These are phyloP conservation scores for Lagodon rhomboides DNA, from an alignment of 2,797 vertebrate genomes.

Conservation along the genomic window DNA sequence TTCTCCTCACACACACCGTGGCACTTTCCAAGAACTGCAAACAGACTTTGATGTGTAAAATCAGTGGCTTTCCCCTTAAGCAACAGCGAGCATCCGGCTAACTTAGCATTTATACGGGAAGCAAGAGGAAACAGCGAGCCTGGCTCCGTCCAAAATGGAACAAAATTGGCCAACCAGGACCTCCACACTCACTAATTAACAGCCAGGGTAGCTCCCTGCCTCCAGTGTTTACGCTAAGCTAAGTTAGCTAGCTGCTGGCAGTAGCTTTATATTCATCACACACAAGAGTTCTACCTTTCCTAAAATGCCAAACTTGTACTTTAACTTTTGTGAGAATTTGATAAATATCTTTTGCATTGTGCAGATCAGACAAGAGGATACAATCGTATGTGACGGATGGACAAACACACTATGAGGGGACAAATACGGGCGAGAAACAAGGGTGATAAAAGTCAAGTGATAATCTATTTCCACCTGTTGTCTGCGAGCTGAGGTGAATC, in stretches of 20 bases:
- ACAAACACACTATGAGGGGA: not conserved
- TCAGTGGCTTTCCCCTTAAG: not conserved
- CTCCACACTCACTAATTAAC: no score
- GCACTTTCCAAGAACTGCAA: not conserved
- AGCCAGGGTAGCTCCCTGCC: no score
- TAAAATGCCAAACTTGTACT: not conserved
- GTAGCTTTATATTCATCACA: not conserved
- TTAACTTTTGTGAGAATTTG: not conserved
- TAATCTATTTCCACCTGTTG: slow-evolving; percentile 30
- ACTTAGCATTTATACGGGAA: not conserved
- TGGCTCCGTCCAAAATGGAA: not conserved
- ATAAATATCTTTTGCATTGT: not conserved
- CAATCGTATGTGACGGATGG: not conserved
- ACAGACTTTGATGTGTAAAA: not conserved
- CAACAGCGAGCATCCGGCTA: no score
- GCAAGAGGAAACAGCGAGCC: not conserved
- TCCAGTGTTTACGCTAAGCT: not conserved
- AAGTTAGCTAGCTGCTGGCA: not conserved
- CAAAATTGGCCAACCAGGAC: not conserved
- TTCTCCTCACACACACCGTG: no score
- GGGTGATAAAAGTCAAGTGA: slow-evolving; percentile 8
- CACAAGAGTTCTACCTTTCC: not conserved
- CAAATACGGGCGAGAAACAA: not conserved
- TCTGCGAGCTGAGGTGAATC: slow-evolving; percentile 11
- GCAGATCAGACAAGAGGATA: not conserved